Evolutionary conservation across 2,888 invertebrate species (phyloP), one percentile per base, ranked within the genome.

Genomic region (Drosophila imparisetae): DNA sequence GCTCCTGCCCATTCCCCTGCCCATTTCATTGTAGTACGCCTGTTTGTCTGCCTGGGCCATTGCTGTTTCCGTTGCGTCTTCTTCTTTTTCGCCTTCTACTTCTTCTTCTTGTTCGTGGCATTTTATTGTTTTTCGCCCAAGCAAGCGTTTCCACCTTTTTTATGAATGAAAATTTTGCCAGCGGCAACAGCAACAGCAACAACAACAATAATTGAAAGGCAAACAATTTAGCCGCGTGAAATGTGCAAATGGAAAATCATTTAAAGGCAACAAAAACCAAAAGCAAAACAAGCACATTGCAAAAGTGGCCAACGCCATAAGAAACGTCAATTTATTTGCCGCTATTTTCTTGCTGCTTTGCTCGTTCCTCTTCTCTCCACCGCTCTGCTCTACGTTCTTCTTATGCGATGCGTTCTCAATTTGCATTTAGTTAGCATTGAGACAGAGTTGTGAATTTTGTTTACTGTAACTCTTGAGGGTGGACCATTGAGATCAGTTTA

Each of bases 181-280:
- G 52, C 63, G 67, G 71, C 74, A 70, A 60, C 52, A 70, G 34
- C 66, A 76, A 67, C 34, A 68, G 65, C 59, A 63, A 52, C 34
- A 64, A 66, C 40, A 62, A 54, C 27, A 57, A 66, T 38, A 57
- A 66, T 50, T 59, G 59, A 64, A 75, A 58, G 45, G 48, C 72
- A 80, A 66, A 68, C 80, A 80, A 45, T 88, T 83, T 75, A 55
- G 78, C 52, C 66, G 88, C 79, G 79, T 84, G 72, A 86, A 89
- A 78, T 90, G 85, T 89, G 80, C 82, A 89, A 89, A 86, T 90
- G 90, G 88, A 84, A 90, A 90, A 87, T 85, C 88, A 82, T 85
- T 87, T 81, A 82, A 80, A 77, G 57, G 71, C 79, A 74, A 73
- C 72, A 72, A 73, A 62, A 52, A 67, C 67, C 21, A 48, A 66